A percentile compares a stretch with the other conserved stretches of the same genome.
These are phyloP conservation scores for Megaleporinus macrocephalus DNA, from an alignment of 2,113 vertebrate genomes.

Conservation along the genomic window DNA sequence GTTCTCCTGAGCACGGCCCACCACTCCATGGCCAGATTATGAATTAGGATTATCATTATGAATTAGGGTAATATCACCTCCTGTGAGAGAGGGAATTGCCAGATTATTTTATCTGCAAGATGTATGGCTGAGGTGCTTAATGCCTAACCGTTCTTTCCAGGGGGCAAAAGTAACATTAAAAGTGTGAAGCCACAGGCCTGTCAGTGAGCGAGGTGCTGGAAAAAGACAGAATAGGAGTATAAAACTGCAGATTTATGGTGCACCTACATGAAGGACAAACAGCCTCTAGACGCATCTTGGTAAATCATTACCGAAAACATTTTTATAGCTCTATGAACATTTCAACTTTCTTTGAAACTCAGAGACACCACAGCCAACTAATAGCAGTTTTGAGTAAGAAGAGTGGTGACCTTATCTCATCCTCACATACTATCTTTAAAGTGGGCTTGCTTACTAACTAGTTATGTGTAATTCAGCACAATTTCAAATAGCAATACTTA, in stretches of 20 bases:
- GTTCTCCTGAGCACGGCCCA: constrained; percentile 7
- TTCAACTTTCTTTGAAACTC: neutral
- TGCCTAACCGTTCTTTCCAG: neutral
- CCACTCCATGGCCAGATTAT: constrained; percentile 17
- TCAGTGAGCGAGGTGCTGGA: neutral
- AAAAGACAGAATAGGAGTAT: neutral
- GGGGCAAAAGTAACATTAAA: constrained; percentile 27
- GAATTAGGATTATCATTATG: constrained; percentile 35
- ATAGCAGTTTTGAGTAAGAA: neutral
- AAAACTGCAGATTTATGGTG: constrained; percentile 35
- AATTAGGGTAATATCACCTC: constrained; percentile 28
- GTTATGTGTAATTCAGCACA: too few species aligned
- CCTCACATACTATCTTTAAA: neutral
- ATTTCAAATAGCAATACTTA: too few species aligned
- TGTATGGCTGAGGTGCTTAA: neutral
- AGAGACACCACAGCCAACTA: neutral
- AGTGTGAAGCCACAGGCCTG: constrained; percentile 8
- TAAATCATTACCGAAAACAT: constrained; percentile 19
- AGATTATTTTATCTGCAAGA: constrained; percentile 16
- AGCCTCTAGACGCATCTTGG: constrained; percentile 4
- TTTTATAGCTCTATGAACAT: constrained; percentile 1
- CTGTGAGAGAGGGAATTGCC: neutral
- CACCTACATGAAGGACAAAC: constrained; percentile 30
- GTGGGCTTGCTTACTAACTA: too few species aligned
- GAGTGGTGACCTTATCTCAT: neutral